A percentile compares a stretch with the other conserved stretches of the same genome.
phyloP scores from a whole-genome alignment of 2,797 vertebrate species.

The Danio jaintianensis region DNA sequence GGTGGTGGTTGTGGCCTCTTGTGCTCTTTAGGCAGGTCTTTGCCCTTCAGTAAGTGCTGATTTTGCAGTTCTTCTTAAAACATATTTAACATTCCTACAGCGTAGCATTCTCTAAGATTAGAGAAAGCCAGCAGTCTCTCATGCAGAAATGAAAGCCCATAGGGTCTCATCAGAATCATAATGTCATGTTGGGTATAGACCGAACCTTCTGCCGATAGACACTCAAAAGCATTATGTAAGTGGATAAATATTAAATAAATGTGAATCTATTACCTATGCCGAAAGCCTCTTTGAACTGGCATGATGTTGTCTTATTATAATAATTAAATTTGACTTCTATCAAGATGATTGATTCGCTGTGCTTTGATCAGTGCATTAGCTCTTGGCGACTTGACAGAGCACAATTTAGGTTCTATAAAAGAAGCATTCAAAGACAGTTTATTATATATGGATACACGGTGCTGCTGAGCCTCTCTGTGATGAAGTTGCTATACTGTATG shows the following conservation, averaged over 20 bases:
- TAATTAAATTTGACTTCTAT: slow-evolving; percentile 13
- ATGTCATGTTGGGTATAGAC: slow-evolving; percentile 44
- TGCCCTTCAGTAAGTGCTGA: slow-evolving; percentile 37
- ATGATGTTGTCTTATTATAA: slow-evolving; percentile 14
- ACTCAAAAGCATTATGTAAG: slow-evolving; percentile 12
- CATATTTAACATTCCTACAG: slow-evolving; percentile 46
- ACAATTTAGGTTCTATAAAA: slow-evolving; percentile 11
- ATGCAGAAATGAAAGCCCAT: slow-evolving; percentile 26
- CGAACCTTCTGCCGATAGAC: slow-evolving; percentile 22
- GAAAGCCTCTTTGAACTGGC: background rate
- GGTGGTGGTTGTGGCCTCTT: background rate
- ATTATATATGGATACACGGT: slow-evolving; percentile 12
- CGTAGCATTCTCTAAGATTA: slow-evolving; percentile 52
- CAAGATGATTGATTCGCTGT: slow-evolving; percentile 22
- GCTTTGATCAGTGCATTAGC: slow-evolving; percentile 28
- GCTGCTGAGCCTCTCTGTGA: slow-evolving; percentile 25
- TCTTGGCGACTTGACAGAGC: slow-evolving; percentile 28
- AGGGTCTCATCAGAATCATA: slow-evolving; percentile 31
- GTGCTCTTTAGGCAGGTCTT: slow-evolving; percentile 26
- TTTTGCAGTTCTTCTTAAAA: slow-evolving; percentile 46
- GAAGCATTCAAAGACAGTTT: slow-evolving; percentile 35
- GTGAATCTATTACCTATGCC: background rate
- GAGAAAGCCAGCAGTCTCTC: slow-evolving; percentile 36
- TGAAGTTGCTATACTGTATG: slow-evolving; percentile 48
- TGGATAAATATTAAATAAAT: slow-evolving; percentile 6